Conservation (phyloP, 1,140 invertebrate genomes). For the Plutomurus gul region DNA sequence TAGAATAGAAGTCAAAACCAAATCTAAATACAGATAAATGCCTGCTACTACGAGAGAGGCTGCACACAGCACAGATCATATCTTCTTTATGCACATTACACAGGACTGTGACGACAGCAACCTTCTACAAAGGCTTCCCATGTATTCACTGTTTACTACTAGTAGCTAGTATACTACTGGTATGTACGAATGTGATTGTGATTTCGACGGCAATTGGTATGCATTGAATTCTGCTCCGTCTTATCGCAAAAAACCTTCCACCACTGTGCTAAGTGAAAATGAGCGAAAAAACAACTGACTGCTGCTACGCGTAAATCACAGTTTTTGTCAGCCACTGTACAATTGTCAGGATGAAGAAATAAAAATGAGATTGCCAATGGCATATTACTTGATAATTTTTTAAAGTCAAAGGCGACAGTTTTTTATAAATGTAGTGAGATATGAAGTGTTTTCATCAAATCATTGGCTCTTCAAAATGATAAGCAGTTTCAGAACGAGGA, state of each 20-base stretch:
- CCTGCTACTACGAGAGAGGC: no score
- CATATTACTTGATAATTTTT: background rate
- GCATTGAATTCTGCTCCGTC: background rate
- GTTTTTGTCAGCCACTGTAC: background rate
- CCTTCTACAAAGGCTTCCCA: no score
- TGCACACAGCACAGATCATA: no score
- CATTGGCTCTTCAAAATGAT: slow-evolving; percentile 10
- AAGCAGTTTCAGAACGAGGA: background rate
- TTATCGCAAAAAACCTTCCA: slow-evolving; percentile 20
- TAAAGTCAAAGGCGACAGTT: slow-evolving; percentile 1
- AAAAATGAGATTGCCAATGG: slow-evolving; percentile 15
- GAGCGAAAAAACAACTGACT: background rate
- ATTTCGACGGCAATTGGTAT: slow-evolving; percentile 5
- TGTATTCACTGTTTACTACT: background rate
- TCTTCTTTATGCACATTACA: no score
- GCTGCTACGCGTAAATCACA: slow-evolving; percentile 1
- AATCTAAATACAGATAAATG: background rate
- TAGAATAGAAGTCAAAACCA: slow-evolving; percentile 1
- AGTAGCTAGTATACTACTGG: background rate
- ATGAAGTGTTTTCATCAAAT: background rate
- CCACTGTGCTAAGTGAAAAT: background rate
- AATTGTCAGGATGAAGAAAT: background rate
- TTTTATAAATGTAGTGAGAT: no score
- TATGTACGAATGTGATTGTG: slow-evolving; percentile 16
- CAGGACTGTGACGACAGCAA: no score